Evolutionary conservation across 2,888 invertebrate species (phyloP).

Genomic region (Mongoloraphidia duomilia): DNA sequence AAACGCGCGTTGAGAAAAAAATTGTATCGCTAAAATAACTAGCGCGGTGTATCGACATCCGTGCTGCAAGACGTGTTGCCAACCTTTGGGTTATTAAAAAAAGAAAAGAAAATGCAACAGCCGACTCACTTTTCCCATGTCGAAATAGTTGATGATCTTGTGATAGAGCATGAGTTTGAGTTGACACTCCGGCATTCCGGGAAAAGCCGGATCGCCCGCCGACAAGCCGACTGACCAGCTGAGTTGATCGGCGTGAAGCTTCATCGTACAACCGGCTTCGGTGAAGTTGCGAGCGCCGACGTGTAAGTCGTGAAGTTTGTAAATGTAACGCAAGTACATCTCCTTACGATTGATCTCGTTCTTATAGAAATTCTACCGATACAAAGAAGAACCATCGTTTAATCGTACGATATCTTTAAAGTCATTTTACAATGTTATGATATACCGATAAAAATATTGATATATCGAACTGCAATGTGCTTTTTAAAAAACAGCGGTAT

Average conservation of each 20-base stretch:
- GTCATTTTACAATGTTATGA: too few relatives aligned
- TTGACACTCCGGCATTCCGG: constrained; percentile 73
- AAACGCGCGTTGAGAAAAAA: too few relatives aligned
- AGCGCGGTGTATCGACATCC: too few relatives aligned
- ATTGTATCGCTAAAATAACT: too few relatives aligned
- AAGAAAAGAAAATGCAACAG: too few relatives aligned
- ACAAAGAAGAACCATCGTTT: too few relatives aligned
- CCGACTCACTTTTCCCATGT: constrained; percentile 65
- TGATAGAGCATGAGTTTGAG: constrained; percentile 80
- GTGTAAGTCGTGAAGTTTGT: constrained; percentile 86
- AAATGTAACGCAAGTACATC: constrained; percentile 91
- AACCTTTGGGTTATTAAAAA: too few relatives aligned
- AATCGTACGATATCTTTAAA: too few relatives aligned
- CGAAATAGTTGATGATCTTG: constrained; percentile 82
- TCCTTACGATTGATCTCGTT: constrained; percentile 90
- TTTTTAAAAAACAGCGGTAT: too few relatives aligned
- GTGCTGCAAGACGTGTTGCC: too few relatives aligned
- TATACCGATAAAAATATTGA: too few relatives aligned
- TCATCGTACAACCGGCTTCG: constrained; percentile 88
- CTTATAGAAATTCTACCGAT: constrained; percentile 78
- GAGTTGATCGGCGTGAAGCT: constrained; percentile 83
- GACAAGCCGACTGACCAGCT: constrained; percentile 62
- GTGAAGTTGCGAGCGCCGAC: constrained; percentile 82
- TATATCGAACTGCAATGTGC: too few relatives aligned
- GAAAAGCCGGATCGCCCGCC: constrained; percentile 51